Conservation (phyloP, 2,113 vertebrate genomes). For the Cebidichthys violaceus region DNA sequence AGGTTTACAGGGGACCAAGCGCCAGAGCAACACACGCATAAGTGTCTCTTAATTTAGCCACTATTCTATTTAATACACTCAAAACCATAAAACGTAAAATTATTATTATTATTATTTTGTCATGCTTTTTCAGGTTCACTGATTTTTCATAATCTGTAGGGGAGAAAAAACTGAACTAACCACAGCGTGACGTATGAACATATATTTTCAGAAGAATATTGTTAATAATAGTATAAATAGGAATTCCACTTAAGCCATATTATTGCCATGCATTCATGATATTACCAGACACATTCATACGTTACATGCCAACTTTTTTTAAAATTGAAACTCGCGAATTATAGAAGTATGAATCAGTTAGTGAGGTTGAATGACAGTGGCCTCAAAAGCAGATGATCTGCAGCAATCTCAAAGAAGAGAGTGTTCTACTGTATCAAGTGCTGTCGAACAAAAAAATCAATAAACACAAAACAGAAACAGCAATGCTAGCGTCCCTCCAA, state of each 20-base stretch:
- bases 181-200: too few relatives aligned
- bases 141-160: too few relatives aligned
- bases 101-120: too few relatives aligned
- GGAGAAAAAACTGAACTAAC: too few relatives aligned
- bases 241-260: background rate
- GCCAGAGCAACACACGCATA: too few relatives aligned
- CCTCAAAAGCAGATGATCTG: constrained; percentile 32
- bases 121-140: too few relatives aligned
- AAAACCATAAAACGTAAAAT: too few relatives aligned
- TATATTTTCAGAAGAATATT: background rate
- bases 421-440: constrained; percentile 16
- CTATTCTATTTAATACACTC: too few relatives aligned
- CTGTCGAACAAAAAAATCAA: constrained; percentile 59
- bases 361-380: background rate
- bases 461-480: constrained; percentile 59
- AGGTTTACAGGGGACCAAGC: too few relatives aligned
- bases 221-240: background rate
- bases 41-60: too few relatives aligned
- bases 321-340: accelerated
- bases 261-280: background rate
- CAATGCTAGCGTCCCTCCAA: constrained; percentile 43
- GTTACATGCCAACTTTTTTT: background rate
- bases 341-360: background rate
- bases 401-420: constrained; percentile 11
- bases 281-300: background rate